These are phyloP conservation scores for Argyrosomus regius DNA, from an alignment of 2,797 vertebrate genomes.

Conservation along the genomic window DNA sequence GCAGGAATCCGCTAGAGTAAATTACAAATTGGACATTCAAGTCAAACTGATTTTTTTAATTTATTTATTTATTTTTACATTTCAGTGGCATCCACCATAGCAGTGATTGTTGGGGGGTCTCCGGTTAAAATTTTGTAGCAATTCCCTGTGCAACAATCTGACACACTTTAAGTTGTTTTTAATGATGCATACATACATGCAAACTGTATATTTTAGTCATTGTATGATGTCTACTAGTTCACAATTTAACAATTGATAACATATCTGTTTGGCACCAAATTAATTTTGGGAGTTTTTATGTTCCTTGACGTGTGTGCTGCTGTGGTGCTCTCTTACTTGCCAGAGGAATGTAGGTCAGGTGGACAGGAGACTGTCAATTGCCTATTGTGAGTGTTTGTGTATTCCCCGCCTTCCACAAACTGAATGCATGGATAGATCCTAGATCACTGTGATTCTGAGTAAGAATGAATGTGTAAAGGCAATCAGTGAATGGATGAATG, in stretches of 20 bases:
- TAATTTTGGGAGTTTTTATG: background rate
- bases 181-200: background rate
- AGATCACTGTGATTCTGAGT: background rate
- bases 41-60: slow-evolving; percentile 13
- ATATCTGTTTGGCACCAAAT: background rate
- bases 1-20: slow-evolving; percentile 27
- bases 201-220: background rate
- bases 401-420: background rate
- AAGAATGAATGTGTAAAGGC: background rate
- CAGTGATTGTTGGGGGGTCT: background rate
- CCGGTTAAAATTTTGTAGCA: background rate
- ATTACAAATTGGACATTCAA: slow-evolving; percentile 38
- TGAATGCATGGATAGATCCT: slow-evolving; percentile 9
- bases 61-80: background rate
- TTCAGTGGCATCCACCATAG: background rate
- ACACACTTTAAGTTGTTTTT: background rate
- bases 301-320: slow-evolving; percentile 12
- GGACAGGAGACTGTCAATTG: slow-evolving; percentile 55
- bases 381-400: slow-evolving; percentile 39
- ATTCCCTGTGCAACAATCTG: background rate
- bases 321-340: slow-evolving; percentile 32
- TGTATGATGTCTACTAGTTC: slow-evolving; percentile 1
- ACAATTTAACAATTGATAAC: background rate
- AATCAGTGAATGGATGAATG: slow-evolving; percentile 11
- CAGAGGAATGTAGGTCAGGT: slow-evolving; percentile 70